phyloP scores from a whole-genome alignment of 2,113 vertebrate genomes.

The Onychorhynchus coronatus region DNA sequence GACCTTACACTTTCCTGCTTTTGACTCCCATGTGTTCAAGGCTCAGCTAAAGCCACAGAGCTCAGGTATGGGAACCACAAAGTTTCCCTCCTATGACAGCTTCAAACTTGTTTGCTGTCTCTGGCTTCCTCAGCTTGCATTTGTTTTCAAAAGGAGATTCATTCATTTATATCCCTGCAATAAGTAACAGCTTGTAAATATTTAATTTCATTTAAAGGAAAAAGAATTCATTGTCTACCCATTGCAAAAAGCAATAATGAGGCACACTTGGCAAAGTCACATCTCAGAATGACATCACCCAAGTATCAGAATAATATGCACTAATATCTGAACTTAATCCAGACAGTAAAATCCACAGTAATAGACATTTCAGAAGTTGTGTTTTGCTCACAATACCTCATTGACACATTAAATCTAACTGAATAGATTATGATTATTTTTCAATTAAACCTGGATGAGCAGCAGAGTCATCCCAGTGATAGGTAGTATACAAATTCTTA shows the following conservation, averaged over 20 bases:
- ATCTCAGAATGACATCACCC: not conserved
- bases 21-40: not conserved
- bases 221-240: not conserved
- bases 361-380: not conserved
- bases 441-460: not conserved
- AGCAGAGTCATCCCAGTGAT: not conserved
- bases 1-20: not conserved
- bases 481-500: not conserved
- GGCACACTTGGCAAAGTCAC: not conserved
- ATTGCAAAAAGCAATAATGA: not conserved
- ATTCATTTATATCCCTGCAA: not conserved
- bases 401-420: not conserved
- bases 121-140: not conserved
- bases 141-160: conserved; percentile 12
- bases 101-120: not conserved
- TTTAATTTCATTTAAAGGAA: conserved; percentile 1
- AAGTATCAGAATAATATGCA: not conserved
- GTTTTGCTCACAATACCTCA: not conserved
- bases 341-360: not conserved
- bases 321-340: not conserved
- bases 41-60: not conserved
- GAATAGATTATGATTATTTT: conserved; percentile 27
- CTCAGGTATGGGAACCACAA: not conserved
- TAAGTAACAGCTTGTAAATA: conserved; percentile 36
- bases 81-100: not conserved